Conservation (phyloP, 2,797 vertebrate genomes). For the Sciurus carolinensis region DNA sequence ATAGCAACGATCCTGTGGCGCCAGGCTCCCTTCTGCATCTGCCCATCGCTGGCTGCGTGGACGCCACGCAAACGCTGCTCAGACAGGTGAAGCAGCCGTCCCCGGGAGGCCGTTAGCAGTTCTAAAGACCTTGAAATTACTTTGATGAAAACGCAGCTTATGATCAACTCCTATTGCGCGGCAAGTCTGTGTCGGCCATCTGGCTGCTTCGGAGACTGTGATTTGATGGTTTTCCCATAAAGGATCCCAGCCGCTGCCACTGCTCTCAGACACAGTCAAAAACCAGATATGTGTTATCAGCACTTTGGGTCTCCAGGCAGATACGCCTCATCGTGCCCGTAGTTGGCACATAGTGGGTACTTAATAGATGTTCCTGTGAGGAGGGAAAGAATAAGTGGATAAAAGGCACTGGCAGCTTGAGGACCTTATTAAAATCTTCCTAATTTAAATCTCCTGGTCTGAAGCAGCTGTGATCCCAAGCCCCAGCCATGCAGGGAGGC, state of each 20-base stretch:
- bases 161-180: background rate
- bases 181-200: background rate
- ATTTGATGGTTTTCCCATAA: background rate
- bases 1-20: background rate
- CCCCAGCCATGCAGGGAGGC: rapidly evolving
- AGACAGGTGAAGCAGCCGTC: rapidly evolving
- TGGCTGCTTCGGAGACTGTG: background rate
- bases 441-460: background rate
- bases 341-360: background rate
- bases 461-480: constrained; percentile 22
- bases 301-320: background rate
- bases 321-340: rapidly evolving
- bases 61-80: rapidly evolving
- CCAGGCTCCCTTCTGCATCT: background rate
- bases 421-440: constrained; percentile 29
- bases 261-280: background rate
- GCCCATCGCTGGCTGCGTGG: rapidly evolving
- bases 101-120: background rate
- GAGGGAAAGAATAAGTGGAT: background rate
- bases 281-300: background rate
- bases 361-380: background rate
- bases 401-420: background rate
- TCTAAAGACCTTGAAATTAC: constrained; percentile 28
- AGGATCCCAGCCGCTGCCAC: rapidly evolving
- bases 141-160: background rate